phyloP scores from a whole-genome alignment of 2,113 vertebrate genomes.

The Coptodon bakossiorum region DNA sequence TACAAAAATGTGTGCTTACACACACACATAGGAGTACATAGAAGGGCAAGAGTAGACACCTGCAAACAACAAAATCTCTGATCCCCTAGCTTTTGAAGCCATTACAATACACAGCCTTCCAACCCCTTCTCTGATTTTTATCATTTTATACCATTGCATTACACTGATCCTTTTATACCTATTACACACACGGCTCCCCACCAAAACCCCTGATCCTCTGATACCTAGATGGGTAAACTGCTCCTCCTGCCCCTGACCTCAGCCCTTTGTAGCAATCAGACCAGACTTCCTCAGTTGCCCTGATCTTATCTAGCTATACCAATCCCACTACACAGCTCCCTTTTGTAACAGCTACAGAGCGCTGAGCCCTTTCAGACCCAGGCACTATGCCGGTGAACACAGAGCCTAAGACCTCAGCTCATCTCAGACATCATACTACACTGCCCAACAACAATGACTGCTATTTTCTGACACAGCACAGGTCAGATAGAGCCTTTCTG shows the following conservation, averaged over 20 bases:
- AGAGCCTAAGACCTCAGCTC: slow-evolving; percentile 57
- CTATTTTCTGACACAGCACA: slow-evolving; percentile 55
- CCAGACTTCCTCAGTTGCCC: slow-evolving; percentile 68
- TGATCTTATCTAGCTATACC: slow-evolving; percentile 70
- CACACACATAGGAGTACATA: background rate
- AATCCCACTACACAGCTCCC: slow-evolving; percentile 66
- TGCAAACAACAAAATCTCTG: slow-evolving; percentile 46
- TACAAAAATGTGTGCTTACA: background rate
- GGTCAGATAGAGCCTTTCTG: slow-evolving; percentile 58
- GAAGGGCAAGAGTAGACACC: slow-evolving; percentile 2
- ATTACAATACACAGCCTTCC: slow-evolving; percentile 60
- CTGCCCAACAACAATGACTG: slow-evolving; percentile 66
- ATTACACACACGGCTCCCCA: slow-evolving; percentile 60
- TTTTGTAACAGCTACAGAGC: slow-evolving; percentile 60
- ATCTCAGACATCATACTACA: slow-evolving; percentile 71
- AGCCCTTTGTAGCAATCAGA: slow-evolving; percentile 72
- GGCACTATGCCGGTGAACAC: slow-evolving; percentile 49
- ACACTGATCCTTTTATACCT: slow-evolving; percentile 73
- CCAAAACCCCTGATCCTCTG: slow-evolving; percentile 62
- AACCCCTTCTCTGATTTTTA: slow-evolving; percentile 61
- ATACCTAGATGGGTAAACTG: slow-evolving; percentile 70
- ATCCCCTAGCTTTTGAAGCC: slow-evolving; percentile 62
- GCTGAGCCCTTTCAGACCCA: slow-evolving; percentile 58
- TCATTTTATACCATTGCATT: slow-evolving; percentile 69
- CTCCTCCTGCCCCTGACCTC: slow-evolving; percentile 72